Evolutionary conservation across 1,140 invertebrate genomes (phyloP), one percentile per base, ranked within the genome.

Genomic region (Araneus ventricosus): DNA sequence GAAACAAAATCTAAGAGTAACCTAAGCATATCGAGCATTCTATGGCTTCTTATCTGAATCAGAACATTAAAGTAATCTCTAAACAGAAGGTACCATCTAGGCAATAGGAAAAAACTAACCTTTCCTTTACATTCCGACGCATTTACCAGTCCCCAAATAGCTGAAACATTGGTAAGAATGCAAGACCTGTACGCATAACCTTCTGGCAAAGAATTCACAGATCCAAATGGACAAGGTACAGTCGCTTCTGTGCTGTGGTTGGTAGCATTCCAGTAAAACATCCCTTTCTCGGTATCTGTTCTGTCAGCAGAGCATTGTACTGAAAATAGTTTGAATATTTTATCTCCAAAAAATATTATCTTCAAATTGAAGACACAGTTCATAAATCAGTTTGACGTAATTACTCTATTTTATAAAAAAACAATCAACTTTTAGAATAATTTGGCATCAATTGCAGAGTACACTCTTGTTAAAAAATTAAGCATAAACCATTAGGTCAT

Each of bases 181-280:
- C 94, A 94, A 22, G 45, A 59, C 82, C 94, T 75, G 20, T 37
- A 63, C 22, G 94, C 94, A 52, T 30, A 88, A 17, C 52, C 59
- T 70, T 92, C 75, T 20, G 24, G 52, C 59, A 24, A 90, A 8
- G 85, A 70, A 24, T 70, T 70, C 20, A 84, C 22, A 30, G 88
- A 24, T 59, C 95, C 94, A 90, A 94, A 94, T 0, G 95, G 94
- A 94, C 95, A 95, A 57, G 87, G 34, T 7, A 94, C 27, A 45
- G 85, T 14, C n/a, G 94, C 94, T 24, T 93, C 92, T 39, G 92
- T 82, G 5, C 94, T 94, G 45, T 94, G 94, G 30, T 93, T 88
- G 3, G 95, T 94, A 34, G 94, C 67, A 59, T 94, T 94, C 95
- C 95, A 95, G 22, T 59, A 75, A 91, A 95, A 95, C 52, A 93